Base-by-base conservation (phyloP, 2,888 invertebrate species). In the Bellardia pandia region DNA sequence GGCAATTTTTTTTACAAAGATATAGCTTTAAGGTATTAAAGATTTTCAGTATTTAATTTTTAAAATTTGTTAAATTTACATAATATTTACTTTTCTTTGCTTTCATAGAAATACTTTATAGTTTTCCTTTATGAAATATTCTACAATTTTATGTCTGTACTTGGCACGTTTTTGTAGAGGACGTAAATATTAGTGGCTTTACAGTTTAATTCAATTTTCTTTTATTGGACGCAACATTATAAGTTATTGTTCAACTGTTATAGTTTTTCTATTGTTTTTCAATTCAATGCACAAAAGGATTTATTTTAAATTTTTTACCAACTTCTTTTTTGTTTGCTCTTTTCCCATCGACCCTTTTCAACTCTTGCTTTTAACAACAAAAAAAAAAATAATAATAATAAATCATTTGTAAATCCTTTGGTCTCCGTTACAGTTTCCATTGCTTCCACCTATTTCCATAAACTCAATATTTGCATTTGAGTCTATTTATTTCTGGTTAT, bases 401-500 rank as follows among this genome's bases (percentile, higher is more conserved):
- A 79, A 69, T 79, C 60, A 79, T 60, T 79, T 11, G 48, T 23
- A 51, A 79, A 60, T 69, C 78, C 78, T 69, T 60, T 79, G 48
- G 69, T 60, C 48, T 69, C 6, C 58, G 51, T 79, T 8, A 79
- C 37, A 68, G 16, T 33, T 45, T 11, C 56, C 42, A 68, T 66
- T 42, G 53, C 16, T 58, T 79, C 51, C 30, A 9, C 53, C 23
- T 16, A 16, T 30, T 45, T 60, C 33, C 14, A 62, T 48, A 60
- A 42, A 45, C 1, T 6, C 8, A 45, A 60, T 74, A 30, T 74
- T 74, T 58, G 2, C 33, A n/a, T 48, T 37, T 42, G 8, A n/a
- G 7, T 30, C 3, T 58, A 45, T 16, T 23, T 42, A 23, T 60
- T 64, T 42, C n/a, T 66, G 23, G 42, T 45, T 66, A 62, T 37